Evolutionary conservation across 2,113 vertebrate species (phyloP), one percentile per base, ranked within the genome.

Genomic region (Zosterops pallidus): DNA sequence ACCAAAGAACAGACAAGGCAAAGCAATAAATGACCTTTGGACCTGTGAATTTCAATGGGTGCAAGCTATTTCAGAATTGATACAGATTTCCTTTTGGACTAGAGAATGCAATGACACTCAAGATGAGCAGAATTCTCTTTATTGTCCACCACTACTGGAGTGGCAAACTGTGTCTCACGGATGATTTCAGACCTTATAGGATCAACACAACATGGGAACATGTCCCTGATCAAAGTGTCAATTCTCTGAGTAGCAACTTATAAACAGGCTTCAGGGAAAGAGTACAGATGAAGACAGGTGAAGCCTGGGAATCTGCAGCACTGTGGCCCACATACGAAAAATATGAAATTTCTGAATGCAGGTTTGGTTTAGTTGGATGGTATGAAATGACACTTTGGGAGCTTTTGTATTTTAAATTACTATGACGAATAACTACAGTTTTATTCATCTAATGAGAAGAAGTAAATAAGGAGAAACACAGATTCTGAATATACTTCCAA

Each of bases 271-370:
- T 5, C 10, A 76, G 53, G 56, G 82, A 78, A 76, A 72, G 9
- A 69, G 3, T 11, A n/a, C 10, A 49, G 22, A 64, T 29, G 12
- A 60, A 60, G 31, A 28, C 19, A 72, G 7, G 14, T 23, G 25
- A 46, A 67, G 26, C 6, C 14, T 33, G 7, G 21, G 4, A 64
- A 67, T 12, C 44, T 0, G 0, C 9, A 83, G 4, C 7, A 13
- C 46, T 22, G 3, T 25, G 49, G 33, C 46, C 3, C 35, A 53
- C 6, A 64, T 42, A 13, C 20, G 47, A 46, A 79, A 87, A 62
- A 74, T 39, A 10, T 3, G 1, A 75, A 65, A 9, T 11, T 82
- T 59, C 53, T 47, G 39, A 46, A 39, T n/a, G 28, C 4, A 11
- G 11, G 16, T 91, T 74, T 49, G 37, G 3, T 87, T 72, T 60